A percentile compares a stretch with the other conserved stretches of the same genome.
These are phyloP conservation scores for Hetaerina titia DNA, from an alignment of 2,888 invertebrate genomes.

Conservation along the genomic window DNA sequence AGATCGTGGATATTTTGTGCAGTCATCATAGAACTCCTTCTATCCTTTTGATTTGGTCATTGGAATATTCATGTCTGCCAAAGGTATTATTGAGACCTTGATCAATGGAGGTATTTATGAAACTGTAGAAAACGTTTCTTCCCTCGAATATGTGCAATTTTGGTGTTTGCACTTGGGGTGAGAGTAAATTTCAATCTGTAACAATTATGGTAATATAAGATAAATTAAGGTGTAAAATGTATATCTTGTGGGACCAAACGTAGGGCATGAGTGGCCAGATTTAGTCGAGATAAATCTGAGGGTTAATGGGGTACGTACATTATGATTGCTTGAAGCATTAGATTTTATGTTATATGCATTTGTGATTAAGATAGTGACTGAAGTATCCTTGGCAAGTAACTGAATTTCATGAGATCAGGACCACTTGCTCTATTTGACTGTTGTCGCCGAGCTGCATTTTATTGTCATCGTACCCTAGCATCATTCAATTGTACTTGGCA, in stretches of 20 bases:
- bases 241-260: constrained; percentile 61
- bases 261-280: constrained; percentile 57
- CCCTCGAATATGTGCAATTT: constrained; percentile 9
- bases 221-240: not conserved
- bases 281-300: constrained; percentile 19
- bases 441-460: constrained; percentile 67
- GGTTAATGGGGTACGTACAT: not conserved
- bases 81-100: not conserved
- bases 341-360: constrained; percentile 38
- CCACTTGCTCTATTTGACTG: constrained; percentile 58
- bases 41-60: not conserved
- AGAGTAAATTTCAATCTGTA: not conserved
- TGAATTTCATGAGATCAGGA: constrained; percentile 47
- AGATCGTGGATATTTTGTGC: not conserved
- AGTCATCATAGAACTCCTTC: not conserved
- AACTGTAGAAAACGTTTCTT: not conserved
- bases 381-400: constrained; percentile 45
- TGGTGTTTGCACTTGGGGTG: not conserved
- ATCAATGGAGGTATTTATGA: not conserved
- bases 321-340: constrained; percentile 3
- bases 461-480: constrained; percentile 21
- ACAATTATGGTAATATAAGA: not conserved
- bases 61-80: not conserved
- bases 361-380: constrained; percentile 43
- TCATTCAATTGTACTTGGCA: not conserved